phyloP scores from a whole-genome alignment of 2,888 invertebrate species.

The Ryuthela nishihirai region DNA sequence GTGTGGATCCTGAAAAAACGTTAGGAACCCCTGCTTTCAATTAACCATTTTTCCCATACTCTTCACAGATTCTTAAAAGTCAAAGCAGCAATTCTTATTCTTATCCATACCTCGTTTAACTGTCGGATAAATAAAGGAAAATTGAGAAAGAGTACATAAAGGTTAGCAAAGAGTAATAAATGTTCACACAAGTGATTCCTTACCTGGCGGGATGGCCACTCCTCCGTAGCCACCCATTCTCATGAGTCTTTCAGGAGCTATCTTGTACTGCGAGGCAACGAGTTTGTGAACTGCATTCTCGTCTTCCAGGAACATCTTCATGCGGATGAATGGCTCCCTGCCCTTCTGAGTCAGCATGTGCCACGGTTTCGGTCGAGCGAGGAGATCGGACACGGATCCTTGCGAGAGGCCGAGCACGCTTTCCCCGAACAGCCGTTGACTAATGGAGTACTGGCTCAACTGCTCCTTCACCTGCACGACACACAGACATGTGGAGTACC shows the following conservation, averaged over 20 bases:
- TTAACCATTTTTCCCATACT: no score
- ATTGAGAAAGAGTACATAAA: no score
- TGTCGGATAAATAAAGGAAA: no score
- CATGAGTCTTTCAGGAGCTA: constrained; percentile 96
- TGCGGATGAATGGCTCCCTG: constrained; percentile 92
- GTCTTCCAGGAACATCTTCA: constrained; percentile 97
- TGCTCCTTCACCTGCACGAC: constrained; percentile 73
- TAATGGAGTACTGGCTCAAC: constrained; percentile 91
- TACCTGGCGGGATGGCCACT: constrained; percentile 30
- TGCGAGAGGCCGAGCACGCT: constrained; percentile 92
- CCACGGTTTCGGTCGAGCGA: constrained; percentile 98
- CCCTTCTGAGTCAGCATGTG: constrained; percentile 98
- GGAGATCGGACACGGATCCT: constrained; percentile 94
- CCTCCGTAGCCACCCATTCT: constrained; percentile 59
- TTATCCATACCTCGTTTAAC: no score
- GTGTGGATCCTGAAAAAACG: no score
- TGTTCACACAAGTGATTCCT: no score
- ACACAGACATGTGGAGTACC: no score
- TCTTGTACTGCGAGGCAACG: constrained; percentile 95
- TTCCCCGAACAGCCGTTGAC: constrained; percentile 96
- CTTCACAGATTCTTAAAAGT: no score
- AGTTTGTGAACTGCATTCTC: constrained; percentile 92
- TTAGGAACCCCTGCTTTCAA: no score
- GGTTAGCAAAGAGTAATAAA: no score
- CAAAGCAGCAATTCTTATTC: no score